Conservation (phyloP, 1,140 invertebrate species). For the Ceratina japonica region DNA sequence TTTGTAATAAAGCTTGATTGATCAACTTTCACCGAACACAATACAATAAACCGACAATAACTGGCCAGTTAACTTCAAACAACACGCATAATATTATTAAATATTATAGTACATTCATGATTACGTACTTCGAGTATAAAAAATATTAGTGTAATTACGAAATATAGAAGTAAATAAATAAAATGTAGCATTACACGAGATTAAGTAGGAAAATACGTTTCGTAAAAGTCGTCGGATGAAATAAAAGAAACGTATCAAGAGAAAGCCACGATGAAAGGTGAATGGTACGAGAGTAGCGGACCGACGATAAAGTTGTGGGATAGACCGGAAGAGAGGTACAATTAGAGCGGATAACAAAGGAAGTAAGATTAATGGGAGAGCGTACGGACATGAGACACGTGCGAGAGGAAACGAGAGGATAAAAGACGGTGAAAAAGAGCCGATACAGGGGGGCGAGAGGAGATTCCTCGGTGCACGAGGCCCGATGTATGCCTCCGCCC, state of each 20-base stretch:
- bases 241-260: not conserved
- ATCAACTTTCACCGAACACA: too few relatives aligned
- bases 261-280: not conserved
- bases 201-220: too few relatives aligned
- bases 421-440: not conserved
- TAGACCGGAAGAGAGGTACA: not conserved
- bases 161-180: too few relatives aligned
- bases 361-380: slow-evolving; percentile 32
- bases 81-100: too few relatives aligned
- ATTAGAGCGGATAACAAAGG: slow-evolving; percentile 31
- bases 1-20: too few relatives aligned
- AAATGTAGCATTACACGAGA: not conserved
- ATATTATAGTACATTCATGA: too few relatives aligned
- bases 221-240: not conserved
- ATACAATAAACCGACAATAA: too few relatives aligned
- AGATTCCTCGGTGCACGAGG: not conserved
- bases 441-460: slow-evolving; percentile 28
- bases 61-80: too few relatives aligned
- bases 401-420: slow-evolving; percentile 11
- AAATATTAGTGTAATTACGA: too few relatives aligned
- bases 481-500: slow-evolving; percentile 19
- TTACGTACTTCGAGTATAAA: too few relatives aligned
- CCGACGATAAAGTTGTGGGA: not conserved
- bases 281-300: not conserved
- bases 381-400: not conserved